Percentiles rank a stretch among this genome's conserved stretches.
Conservation (phyloP, 2,797 vertebrate species). For the Enteromius argenteus region DNA sequence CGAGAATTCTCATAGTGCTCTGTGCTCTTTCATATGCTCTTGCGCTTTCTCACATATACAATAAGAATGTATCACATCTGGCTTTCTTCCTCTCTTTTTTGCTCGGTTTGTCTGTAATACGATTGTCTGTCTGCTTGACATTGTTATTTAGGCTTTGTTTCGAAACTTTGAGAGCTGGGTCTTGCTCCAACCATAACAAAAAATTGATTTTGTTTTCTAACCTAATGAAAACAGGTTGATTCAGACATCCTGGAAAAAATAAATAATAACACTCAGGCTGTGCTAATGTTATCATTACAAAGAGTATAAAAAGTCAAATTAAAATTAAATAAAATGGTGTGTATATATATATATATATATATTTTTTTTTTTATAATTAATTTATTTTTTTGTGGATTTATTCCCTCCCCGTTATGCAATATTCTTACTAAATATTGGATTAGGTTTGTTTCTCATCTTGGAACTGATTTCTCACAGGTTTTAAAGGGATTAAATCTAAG, state of each 20-base stretch:
- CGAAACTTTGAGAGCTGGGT: not conserved
- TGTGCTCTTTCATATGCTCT: slow-evolving; percentile 6
- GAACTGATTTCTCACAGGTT: not conserved
- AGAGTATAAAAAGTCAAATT: not conserved
- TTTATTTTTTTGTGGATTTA: too few relatives aligned
- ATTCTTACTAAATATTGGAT: not conserved
- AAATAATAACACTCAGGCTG: not conserved
- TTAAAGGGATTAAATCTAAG: not conserved
- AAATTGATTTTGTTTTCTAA: not conserved
- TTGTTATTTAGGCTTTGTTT: slow-evolving; percentile 3
- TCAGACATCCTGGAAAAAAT: not conserved
- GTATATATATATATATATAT: too few relatives aligned
- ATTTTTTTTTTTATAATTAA: too few relatives aligned
- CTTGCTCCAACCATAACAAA: not conserved
- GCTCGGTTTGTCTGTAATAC: not conserved
- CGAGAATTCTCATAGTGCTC: slow-evolving; percentile 11
- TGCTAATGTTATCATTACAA: not conserved
- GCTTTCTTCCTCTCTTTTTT: not conserved
- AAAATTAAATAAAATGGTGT: too few relatives aligned
- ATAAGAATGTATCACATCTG: slow-evolving; percentile 1
- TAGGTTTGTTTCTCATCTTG: too few relatives aligned
- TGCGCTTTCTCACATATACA: slow-evolving; percentile 11
- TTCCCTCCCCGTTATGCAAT: too few relatives aligned
- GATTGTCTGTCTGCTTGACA: not conserved
- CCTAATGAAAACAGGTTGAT: not conserved